Base-by-base conservation (phyloP, 2,888 invertebrate species). In the Oscheius sp. region DNA sequence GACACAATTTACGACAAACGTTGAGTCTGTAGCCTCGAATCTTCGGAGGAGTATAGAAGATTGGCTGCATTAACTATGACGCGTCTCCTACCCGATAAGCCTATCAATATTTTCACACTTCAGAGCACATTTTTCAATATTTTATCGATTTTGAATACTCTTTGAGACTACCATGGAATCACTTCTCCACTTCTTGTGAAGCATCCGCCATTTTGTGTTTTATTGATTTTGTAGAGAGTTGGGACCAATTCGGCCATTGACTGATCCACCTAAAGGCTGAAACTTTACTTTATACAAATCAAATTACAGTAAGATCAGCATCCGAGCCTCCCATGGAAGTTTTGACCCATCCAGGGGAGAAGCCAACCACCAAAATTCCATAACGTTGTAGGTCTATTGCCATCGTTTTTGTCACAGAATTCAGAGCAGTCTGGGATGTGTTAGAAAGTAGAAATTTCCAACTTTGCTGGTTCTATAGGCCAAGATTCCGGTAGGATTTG, bases 391-490 rank as follows among this genome's bases (percentile, higher is more conserved):
- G 27, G 31, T 65, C 65, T n/a, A 52, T 29, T 0, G 65, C 31
- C 42, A 65, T 50, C 10, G 42, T 42, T 25, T 53, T 65, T 17
- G 52, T 53, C 10, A 65, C 42, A 15, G 53, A 52, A 52, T 65
- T 65, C 37, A 65, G 12, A 25, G 65, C 65, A 25, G 61, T 45
- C 61, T 61, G n/a, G 45, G n/a, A n/a, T n/a, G n/a, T n/a, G n/a
- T n/a, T n/a, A n/a, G n/a, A n/a, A n/a, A n/a, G n/a, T n/a, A n/a
- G n/a, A n/a, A n/a, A n/a, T n/a, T n/a, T n/a, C 20, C 17, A 25
- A 65, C 65, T 29, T 65, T 65, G 53, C 65, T 65, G 1, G 53
- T 65, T 20, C 53, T 52, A 27, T 65, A 65, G 20, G 65, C 65
- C 29, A 65, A 27, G 25, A 53, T 25, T 17, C 65, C 65, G 6